Evolutionary conservation across 2,113 vertebrate species (phyloP).

Genomic region (Brachirus orientalis): DNA sequence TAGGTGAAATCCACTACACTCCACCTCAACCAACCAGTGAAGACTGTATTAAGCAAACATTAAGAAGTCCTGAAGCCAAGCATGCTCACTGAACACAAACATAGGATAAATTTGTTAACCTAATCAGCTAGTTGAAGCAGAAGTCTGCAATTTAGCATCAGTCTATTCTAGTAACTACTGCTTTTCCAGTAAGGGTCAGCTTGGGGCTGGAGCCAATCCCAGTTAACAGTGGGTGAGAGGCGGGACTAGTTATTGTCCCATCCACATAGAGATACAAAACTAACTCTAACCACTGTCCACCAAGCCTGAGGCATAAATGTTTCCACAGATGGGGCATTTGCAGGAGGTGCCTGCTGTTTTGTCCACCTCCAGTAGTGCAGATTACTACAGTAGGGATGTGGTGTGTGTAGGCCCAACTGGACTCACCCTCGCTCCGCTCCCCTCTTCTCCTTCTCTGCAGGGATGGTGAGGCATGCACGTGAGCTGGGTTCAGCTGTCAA

Average conservation of each 20-base stretch:
- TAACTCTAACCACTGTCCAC: not conserved
- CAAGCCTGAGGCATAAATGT: not conserved
- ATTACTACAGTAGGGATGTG: no score
- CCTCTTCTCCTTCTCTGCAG: no score
- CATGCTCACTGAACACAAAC: not conserved
- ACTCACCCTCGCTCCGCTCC: not conserved
- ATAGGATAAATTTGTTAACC: not conserved
- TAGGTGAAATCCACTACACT: conserved; percentile 81
- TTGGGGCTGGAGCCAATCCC: not conserved
- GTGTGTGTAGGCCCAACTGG: not conserved
- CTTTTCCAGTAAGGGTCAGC: no score
- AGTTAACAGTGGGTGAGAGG: not conserved
- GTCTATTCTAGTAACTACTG: not conserved
- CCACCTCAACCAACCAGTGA: conserved; percentile 47
- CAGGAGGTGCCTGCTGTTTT: not conserved
- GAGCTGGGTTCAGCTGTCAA: no score
- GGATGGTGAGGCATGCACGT: no score
- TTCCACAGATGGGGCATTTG: not conserved
- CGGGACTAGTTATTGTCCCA: not conserved
- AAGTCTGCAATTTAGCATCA: not conserved
- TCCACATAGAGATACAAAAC: not conserved
- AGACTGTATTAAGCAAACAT: conserved; percentile 21
- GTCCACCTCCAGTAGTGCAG: not conserved
- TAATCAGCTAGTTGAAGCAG: conserved; percentile 2
- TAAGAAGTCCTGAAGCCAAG: not conserved